These are phyloP conservation scores for Meteorus colon DNA, from an alignment of 2,888 invertebrate genomes.

Conservation along the genomic window DNA sequence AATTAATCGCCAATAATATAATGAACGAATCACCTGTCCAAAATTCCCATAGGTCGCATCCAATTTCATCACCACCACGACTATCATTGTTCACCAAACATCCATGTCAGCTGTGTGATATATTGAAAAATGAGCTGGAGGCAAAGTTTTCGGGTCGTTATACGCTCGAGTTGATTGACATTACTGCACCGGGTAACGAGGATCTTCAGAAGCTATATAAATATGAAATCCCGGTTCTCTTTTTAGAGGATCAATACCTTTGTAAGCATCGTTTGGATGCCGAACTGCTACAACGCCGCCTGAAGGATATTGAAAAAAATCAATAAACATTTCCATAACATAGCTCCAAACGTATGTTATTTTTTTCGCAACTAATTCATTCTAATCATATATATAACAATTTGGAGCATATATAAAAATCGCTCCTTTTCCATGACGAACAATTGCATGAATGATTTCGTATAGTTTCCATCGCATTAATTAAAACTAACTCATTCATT, in stretches of 20 bases:
- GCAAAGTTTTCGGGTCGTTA: constrained; percentile 78
- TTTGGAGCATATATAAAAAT: too few species aligned
- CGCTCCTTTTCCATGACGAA: too few species aligned
- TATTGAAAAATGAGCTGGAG: constrained; percentile 80
- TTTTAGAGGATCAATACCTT: constrained; percentile 87
- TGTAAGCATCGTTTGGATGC: constrained; percentile 84
- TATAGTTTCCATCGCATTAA: too few species aligned
- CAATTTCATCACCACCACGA: constrained; percentile 74
- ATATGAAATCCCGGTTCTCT: constrained; percentile 91
- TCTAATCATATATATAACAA: too few species aligned
- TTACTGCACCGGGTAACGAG: constrained; percentile 82
- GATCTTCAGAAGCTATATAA: constrained; percentile 84
- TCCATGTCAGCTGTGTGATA: constrained; percentile 88
- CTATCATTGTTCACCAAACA: constrained; percentile 89
- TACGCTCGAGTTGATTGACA: constrained; percentile 83
- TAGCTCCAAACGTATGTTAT: neutral
- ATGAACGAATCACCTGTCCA: neutral
- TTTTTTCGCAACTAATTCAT: neutral
- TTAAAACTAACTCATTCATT: too few species aligned
- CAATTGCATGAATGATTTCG: too few species aligned
- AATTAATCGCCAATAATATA: neutral
- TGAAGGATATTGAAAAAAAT: constrained; percentile 71
- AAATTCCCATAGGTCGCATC: constrained; percentile 60
- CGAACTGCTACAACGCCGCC: constrained; percentile 75
- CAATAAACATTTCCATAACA: constrained; percentile 5